phyloP scores from a whole-genome alignment of 2,797 vertebrate genomes.

The Paramormyrops hopkinsi region DNA sequence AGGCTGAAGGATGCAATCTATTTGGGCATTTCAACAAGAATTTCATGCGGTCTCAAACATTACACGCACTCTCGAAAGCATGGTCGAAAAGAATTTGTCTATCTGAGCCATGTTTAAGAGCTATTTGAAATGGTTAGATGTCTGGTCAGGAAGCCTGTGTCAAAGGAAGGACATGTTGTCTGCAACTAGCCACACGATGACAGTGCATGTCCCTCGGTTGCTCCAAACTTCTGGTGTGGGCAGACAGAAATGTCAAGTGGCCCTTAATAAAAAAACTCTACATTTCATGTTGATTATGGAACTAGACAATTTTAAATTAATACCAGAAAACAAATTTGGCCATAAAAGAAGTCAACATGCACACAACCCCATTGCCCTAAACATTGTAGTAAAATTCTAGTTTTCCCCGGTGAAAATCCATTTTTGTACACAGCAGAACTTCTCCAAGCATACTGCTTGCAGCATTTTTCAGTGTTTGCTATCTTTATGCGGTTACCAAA shows the following conservation, averaged over 20 bases:
- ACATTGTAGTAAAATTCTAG: background rate
- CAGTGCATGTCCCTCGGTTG: background rate
- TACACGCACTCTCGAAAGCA: background rate
- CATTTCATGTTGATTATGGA: background rate
- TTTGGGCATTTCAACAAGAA: background rate
- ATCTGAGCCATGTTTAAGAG: constrained; percentile 11
- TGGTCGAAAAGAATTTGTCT: background rate
- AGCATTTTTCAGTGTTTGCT: constrained; percentile 23
- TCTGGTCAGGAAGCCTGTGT: constrained; percentile 14
- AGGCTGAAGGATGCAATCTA: background rate
- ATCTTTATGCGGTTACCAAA: constrained; percentile 19
- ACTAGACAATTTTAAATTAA: background rate
- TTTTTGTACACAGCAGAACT: background rate
- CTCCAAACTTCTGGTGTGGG: background rate
- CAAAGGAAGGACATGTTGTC: background rate
- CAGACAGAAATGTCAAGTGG: constrained; percentile 10
- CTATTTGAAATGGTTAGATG: background rate
- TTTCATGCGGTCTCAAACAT: background rate
- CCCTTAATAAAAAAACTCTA: background rate
- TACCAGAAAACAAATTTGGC: background rate
- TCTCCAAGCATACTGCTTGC: constrained; percentile 10
- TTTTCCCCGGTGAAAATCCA: background rate
- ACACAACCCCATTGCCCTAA: background rate
- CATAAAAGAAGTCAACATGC: background rate
- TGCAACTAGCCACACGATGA: background rate